Conservation (phyloP, 2,113 vertebrate species). For the Cynocephalus volans region DNA sequence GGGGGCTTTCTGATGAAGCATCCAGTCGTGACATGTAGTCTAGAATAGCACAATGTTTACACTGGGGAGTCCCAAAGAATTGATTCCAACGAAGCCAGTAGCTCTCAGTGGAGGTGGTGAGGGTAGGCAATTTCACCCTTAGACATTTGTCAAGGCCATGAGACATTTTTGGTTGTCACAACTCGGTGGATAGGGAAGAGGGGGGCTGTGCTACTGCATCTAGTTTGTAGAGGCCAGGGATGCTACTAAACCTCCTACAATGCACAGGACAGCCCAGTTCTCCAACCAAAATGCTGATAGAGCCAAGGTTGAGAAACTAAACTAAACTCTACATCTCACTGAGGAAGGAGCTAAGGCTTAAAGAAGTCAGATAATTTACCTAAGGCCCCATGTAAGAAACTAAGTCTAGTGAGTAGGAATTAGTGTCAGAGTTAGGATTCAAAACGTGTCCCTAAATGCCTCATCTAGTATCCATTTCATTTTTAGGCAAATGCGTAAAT, state of each 20-base stretch:
- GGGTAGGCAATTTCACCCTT: background rate
- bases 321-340: background rate
- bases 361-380: background rate
- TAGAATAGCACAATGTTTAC: background rate
- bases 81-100: background rate
- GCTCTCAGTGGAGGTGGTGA: background rate
- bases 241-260: accelerated
- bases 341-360: background rate
- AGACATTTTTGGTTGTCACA: background rate
- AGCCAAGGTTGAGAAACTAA: background rate
- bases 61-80: background rate
- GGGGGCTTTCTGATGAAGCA: background rate
- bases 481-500: background rate
- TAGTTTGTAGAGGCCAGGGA: background rate
- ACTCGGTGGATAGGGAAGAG: background rate
- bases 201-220: accelerated
- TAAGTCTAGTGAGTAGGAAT: background rate
- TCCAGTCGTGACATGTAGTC: too few species aligned
- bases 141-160: too few species aligned
- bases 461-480: background rate
- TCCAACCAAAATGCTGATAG: accelerated
- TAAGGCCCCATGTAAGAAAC: background rate
- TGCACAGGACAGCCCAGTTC: accelerated
- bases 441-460: background rate
- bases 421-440: background rate